phyloP scores from a whole-genome alignment of 2,797 vertebrate species.

The Aldrovandia affinis region DNA sequence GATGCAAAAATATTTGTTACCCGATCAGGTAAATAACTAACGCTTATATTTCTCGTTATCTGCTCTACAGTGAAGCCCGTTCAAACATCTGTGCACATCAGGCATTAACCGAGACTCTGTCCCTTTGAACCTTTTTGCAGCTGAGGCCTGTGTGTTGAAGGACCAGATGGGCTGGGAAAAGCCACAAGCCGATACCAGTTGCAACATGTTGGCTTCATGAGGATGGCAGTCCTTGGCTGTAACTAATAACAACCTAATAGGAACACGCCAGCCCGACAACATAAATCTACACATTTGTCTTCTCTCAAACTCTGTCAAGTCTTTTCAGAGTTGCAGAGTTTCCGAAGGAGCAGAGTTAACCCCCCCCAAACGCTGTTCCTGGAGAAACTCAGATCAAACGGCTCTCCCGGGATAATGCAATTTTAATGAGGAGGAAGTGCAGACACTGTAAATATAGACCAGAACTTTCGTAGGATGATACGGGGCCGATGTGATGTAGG shows the following conservation, averaged over 20 bases:
- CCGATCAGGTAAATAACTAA: not conserved
- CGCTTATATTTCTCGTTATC: not conserved
- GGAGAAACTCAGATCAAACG: not conserved
- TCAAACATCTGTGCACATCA: not conserved
- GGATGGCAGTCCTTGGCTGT: constrained; percentile 59
- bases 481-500: not conserved
- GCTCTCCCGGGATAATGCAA: not conserved
- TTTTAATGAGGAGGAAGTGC: not conserved
- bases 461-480: not conserved
- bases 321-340: not conserved
- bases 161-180: constrained; percentile 70
- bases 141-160: constrained; percentile 65
- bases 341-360: not conserved
- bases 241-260: constrained; percentile 55
- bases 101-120: constrained; percentile 48
- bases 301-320: constrained; percentile 41
- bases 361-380: not conserved
- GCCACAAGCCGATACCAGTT: constrained; percentile 64
- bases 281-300: constrained; percentile 65
- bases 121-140: constrained; percentile 63
- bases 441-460: not conserved
- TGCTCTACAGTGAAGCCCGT: not conserved
- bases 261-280: constrained; percentile 63
- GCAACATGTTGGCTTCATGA: constrained; percentile 65
- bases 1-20: not conserved